Base-by-base conservation (phyloP, 2,113 vertebrate species). In the Neogobius melanostomus region DNA sequence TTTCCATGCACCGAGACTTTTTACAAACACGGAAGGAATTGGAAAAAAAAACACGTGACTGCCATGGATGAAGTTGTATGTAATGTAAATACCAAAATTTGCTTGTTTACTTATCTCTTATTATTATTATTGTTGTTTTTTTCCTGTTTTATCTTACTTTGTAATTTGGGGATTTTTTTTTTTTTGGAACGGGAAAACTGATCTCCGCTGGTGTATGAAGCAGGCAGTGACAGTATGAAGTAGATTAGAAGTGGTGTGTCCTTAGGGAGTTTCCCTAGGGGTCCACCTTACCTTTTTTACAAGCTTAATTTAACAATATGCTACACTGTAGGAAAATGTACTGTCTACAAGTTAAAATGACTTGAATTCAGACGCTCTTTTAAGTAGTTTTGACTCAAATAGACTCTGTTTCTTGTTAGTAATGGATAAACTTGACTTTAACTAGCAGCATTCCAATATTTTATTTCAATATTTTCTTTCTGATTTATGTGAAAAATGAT, bases 61-160 rank as follows among this genome's bases (percentile, higher is more conserved):
- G 77, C 76, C 78, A 92, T 91, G 94, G 92, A 94, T 90, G 92
- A 86, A 75, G 78, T 78, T 98, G 94, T 96, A 95, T 90, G 90
- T 94, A 94, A 79, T 98, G 97, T 99, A 98, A 96, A 98, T 99
- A 98, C 87, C 56, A 59, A 92, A 94, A 95, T 91, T 53, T 95
- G 95, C 96, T 95, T 95, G 92, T 96, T 94, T 95, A 96, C 94
- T 94, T 90, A 94, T 90, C 92, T 93, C 91, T 91, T 94, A 93
- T 94, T 94, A 91, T 57, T 82, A 92, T 92, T 80, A 83, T 81
- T 47, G 61, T 59, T 36, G 6, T 56, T 56, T 14, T 53, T 86
- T 91, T 86, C 74, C 77, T 82, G 86, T 92, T 90, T 75, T 90
- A 36, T 90, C 90, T 88, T 79, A 84, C 85, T 88, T 89, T 92